Percentiles rank a stretch among this genome's conserved stretches.
phyloP scores from a whole-genome alignment of 2,113 vertebrate species.

The Amblyornis subalaris region DNA sequence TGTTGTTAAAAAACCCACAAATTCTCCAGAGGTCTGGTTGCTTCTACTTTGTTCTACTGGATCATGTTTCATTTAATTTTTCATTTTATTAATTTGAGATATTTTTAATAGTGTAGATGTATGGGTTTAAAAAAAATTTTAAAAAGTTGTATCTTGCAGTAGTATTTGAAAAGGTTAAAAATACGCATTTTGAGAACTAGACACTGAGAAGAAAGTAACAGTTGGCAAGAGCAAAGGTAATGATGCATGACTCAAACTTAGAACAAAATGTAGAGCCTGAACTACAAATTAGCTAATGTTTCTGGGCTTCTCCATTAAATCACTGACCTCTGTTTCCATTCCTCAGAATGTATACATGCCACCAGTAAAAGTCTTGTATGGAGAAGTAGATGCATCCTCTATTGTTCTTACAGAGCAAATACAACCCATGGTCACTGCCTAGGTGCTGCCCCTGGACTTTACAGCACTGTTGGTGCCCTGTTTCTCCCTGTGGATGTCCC shows the following conservation, averaged over 20 bases:
- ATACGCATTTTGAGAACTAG: neutral
- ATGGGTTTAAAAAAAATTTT: neutral
- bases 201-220: neutral
- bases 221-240: conserved; percentile 53
- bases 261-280: conserved; percentile 27
- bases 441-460: neutral
- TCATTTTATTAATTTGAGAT: conserved; percentile 67
- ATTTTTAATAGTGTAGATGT: neutral
- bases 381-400: neutral
- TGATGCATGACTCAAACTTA: conserved; percentile 42
- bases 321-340: neutral
- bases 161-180: conserved; percentile 28
- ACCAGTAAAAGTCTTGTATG: neutral
- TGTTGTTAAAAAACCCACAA: conserved; percentile 64
- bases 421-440: accelerated
- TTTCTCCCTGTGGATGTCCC: accelerated
- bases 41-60: conserved; percentile 69
- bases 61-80: conserved; percentile 57
- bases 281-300: conserved; percentile 27
- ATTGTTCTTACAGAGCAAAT: neutral
- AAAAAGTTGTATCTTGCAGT: neutral
- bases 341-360: neutral
- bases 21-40: conserved; percentile 54
- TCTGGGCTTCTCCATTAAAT: conserved; percentile 7
- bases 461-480: neutral